A percentile compares a stretch with the other conserved stretches of the same genome.
phyloP scores from a whole-genome alignment of 2,888 invertebrate species.

The Dryomyza anilis region DNA sequence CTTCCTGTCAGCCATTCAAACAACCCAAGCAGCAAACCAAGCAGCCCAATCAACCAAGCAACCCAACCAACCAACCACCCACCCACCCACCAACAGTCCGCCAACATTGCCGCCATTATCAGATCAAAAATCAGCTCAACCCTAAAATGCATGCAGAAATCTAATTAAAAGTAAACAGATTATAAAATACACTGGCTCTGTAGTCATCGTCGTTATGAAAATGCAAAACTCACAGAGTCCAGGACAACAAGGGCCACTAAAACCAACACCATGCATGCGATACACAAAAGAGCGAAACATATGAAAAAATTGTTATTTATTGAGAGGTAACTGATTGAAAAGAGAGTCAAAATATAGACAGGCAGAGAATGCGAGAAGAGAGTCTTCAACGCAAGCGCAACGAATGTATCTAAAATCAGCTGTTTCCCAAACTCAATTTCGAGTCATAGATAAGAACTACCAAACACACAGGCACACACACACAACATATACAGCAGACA shows the following conservation, averaged over 20 bases:
- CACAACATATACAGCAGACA: conserved; percentile 36
- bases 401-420: conserved; percentile 24
- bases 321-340: too few relatives aligned
- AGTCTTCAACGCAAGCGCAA: conserved; percentile 24
- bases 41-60: background rate
- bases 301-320: too few relatives aligned
- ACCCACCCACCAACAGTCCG: background rate
- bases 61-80: background rate
- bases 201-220: too few relatives aligned
- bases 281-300: too few relatives aligned
- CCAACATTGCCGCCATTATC: background rate
- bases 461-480: background rate
- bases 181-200: conserved; percentile 18
- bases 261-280: too few relatives aligned
- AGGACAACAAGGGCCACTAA: too few relatives aligned
- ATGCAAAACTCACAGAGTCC: conserved; percentile 28
- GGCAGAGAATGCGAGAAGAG: conserved; percentile 4
- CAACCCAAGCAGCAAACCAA: too few relatives aligned
- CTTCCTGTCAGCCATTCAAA: background rate
- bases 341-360: conserved; percentile 1
- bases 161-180: conserved; percentile 55
- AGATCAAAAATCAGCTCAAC: conserved; percentile 21
- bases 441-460: conserved; percentile 15
- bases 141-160: conserved; percentile 44
- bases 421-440: conserved; percentile 2